Base-by-base conservation (phyloP, 2,113 vertebrate species). In the Hyla sarda region DNA sequence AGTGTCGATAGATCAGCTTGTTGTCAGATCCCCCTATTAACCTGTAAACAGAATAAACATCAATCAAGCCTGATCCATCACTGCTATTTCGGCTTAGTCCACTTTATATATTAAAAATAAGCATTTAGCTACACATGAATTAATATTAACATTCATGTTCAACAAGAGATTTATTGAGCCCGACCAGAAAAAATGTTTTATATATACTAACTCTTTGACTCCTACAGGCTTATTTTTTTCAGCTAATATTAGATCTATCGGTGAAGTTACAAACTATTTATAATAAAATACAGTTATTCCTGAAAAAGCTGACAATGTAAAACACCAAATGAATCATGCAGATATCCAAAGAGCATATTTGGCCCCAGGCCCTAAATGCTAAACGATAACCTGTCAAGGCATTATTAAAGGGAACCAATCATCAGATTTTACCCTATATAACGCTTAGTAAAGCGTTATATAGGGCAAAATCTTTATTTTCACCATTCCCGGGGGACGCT, bases 1-100 rank as follows among this genome's bases (percentile, higher is more conserved):
- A 99, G 91, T 99, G 98, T 93, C 98, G 96, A 92, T 99, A 99
- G 92, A 99, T 99, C 75, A 99, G 94, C 89, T 98, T 99, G 95
- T 99, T 99, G 92, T 99, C 98, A 30, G 98, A 99, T 85, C 98
- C 98, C 78, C 98, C 98, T 87, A 99, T 99, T 92, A 99, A 94
- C 92, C 98, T 99, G 91, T 90, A 89, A 72, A 65, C 92, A 56
- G 8, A 71, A 21, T 71, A 21, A 17, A 69, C 30, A 23, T 71
- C 3, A 71, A 17, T 71, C 32, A 71, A n/a, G 56, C 5, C 21
- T 5, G 21, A 4, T 25, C 25, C 58, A 62, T 3, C 0, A 62
- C 58, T 28, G 11, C 10, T 28, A 62, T 62, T n/a, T n/a, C 25
- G n/a, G 23, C 25, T 62, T 5, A 23, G 17, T 10, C 54, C 17